These are phyloP conservation scores for Lepus timidus DNA, from an alignment of 2,113 vertebrate species.

Conservation along the genomic window DNA sequence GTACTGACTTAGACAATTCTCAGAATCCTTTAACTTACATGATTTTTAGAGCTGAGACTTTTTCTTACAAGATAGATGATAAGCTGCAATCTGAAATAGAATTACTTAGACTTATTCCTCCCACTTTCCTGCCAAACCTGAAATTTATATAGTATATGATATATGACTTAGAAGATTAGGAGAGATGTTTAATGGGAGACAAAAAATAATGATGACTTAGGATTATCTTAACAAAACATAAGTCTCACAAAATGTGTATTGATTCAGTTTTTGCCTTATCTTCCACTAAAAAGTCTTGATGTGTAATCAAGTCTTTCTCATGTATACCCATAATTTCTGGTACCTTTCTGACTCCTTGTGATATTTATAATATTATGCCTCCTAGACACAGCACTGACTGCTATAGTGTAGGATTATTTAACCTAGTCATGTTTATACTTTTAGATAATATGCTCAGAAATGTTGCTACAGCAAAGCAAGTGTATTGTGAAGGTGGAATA, in stretches of 20 bases:
- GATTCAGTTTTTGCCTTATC: background rate
- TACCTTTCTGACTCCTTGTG: background rate
- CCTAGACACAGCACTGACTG: accelerated
- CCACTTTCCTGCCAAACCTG: background rate
- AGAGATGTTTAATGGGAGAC: background rate
- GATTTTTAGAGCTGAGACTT: too few species aligned
- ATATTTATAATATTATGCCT: background rate
- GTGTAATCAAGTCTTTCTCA: background rate
- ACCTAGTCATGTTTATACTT: background rate
- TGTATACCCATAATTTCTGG: background rate
- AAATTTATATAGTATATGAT: background rate
- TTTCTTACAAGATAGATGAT: too few species aligned
- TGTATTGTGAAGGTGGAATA: too few species aligned
- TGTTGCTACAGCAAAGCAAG: too few species aligned
- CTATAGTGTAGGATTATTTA: background rate
- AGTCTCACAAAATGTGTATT: background rate
- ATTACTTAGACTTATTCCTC: too few species aligned
- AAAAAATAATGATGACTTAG: background rate
- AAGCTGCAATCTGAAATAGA: too few species aligned
- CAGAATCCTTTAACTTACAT: too few species aligned
- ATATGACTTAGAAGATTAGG: background rate
- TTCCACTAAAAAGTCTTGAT: background rate
- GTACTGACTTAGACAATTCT: too few species aligned
- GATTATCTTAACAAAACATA: background rate
- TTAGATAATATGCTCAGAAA: background rate